Evolutionary conservation across 2,888 invertebrate species (phyloP).

Genomic region (Pristionchus mayeri): DNA sequence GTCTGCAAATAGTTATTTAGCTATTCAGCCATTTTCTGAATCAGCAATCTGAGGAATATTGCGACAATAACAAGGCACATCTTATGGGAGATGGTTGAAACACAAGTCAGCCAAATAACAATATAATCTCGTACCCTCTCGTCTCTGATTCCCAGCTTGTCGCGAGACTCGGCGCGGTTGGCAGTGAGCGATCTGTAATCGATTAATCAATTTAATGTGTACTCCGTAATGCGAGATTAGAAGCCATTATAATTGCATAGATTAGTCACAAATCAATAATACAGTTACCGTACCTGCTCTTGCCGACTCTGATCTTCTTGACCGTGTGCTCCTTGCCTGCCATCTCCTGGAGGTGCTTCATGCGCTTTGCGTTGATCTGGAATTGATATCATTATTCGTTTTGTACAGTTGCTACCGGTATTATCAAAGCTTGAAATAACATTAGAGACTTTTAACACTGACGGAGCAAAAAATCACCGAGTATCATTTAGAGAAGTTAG

Average conservation of each 20-base stretch:
- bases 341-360: slow-evolving; percentile 71
- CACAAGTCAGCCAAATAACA: not conserved
- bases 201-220: slow-evolving; percentile 34
- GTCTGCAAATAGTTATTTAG: not conserved
- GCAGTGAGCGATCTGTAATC: slow-evolving; percentile 57
- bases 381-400: not conserved
- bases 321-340: slow-evolving; percentile 65
- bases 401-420: no score
- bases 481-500: not conserved
- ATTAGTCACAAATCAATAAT: not conserved
- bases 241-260: not conserved
- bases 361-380: slow-evolving; percentile 65
- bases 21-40: not conserved
- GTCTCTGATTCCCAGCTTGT: slow-evolving; percentile 69
- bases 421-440: no score
- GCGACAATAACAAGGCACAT: not conserved
- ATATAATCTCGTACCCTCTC: slow-evolving; percentile 57
- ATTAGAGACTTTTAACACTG: no score
- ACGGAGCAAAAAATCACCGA: no score
- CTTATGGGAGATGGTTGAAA: not conserved
- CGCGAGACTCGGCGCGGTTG: slow-evolving; percentile 68
- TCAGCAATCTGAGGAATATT: not conserved
- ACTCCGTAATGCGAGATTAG: no score
- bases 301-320: slow-evolving; percentile 64
- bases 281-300: slow-evolving; percentile 47